Evolutionary conservation across 2,797 vertebrate species (phyloP), one percentile per base, ranked within the genome.

Genomic region (Neostethus bicornis): DNA sequence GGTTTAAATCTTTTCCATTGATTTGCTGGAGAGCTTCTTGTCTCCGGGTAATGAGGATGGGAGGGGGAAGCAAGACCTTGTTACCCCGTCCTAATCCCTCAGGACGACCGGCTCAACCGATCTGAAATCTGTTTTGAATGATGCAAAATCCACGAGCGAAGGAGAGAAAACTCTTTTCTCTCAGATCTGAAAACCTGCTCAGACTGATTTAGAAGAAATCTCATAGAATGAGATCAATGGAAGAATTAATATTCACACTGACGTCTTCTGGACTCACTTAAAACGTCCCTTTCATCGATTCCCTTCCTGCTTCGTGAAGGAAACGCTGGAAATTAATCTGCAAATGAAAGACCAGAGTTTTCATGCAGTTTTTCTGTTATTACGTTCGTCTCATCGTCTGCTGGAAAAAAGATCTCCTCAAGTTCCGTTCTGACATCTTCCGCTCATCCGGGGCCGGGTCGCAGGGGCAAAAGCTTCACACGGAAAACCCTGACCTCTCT

Each of bases 1-100:
- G 26, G 65, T 70, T 77, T 85, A 87, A 90, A 87, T 85, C 80
- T 81, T 80, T 84, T 71, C 73, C 82, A 91, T 90, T 89, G 90
- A 92, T 92, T 91, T 84, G 77, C 79, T 62, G 70, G 84, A 69
- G 67, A 85, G 85, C 79, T 79, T 78, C 89, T 90, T 90, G 90
- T 92, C 90, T 89, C 86, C 75, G 63, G 63, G 79, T 91, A 92
- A 92, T 90, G 87, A 92, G 90, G 88, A 87, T 88, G 87, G 87
- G 78, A n/a, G 85, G 91, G 77, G 70, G 81, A 86, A 87, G 82
- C 77, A 37, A 81, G 87, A 91, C 85, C 89, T 80, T 70, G n/a
- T n/a, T 56, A 71, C 85, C 85, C 82, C 77, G 77, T 62, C 57
- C 61, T 41, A 70, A 66, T 89, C 87, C 87, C 88, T 39, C 11